Base-by-base conservation (phyloP, 2,888 invertebrate genomes). In the Dryobota labecula region DNA sequence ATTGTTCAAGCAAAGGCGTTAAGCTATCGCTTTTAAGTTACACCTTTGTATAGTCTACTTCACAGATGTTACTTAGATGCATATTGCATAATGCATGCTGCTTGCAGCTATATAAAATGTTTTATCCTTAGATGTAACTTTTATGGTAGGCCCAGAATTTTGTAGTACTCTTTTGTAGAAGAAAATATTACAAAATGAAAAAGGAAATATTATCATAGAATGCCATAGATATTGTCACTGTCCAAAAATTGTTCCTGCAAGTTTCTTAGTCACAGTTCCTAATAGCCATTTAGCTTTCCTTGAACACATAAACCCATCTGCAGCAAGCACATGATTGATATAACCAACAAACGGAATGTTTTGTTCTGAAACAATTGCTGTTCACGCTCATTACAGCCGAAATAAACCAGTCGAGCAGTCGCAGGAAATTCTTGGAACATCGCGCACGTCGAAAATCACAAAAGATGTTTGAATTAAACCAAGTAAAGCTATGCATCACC, bases 401-500 rank as follows among this genome's bases (percentile, higher is more conserved):
- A 79, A 81, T 76, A 84, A 82, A 80, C 80, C 78, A 82, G 83
- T 66, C 38, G 57, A 49, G 43, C 62, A 65, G 47, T 51, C n/a
- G 3, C 53, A 65, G 13, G 41, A 43, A 73, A 78, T 89, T 89
- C 87, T 80, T 66, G 69, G 88, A 86, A 89, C 57, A 76, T 5
- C 47, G 68, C 70, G 60, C 81, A 76, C 67, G 68, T 73, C 51
- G 69, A 81, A 83, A 78, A 74, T 78, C 83, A 80, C 85, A 84
- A 86, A 85, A 83, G 82, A 78, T 72, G 72, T 81, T 84, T 81
- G 83, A 85, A 80, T 86, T 86, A 80, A 86, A 85, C 76, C 86
- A 74, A 85, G 77, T 80, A 72, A 86, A 82, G 84, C 84, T 83
- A 87, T 90, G 85, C 80, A 88, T 88, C 83, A 80, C 74, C 64